Evolutionary conservation across 2,888 invertebrate species (phyloP).

Genomic region (Hypomecis atomaria): DNA sequence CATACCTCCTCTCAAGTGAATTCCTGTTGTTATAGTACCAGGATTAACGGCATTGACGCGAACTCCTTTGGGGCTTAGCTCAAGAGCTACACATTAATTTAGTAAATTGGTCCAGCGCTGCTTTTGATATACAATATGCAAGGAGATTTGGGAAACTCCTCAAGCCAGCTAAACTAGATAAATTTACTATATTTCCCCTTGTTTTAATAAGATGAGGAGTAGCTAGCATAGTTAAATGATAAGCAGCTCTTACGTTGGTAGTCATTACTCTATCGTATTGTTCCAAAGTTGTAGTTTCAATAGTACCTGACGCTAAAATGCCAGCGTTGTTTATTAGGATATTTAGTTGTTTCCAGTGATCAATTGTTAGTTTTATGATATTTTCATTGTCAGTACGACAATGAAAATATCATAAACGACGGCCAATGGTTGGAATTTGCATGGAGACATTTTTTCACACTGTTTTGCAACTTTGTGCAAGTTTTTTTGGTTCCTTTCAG

Average conservation of each 20-base stretch:
- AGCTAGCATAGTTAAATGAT: constrained; percentile 90
- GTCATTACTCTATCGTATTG: constrained; percentile 94
- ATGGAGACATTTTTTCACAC: constrained; percentile 68
- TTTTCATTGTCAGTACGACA: constrained; percentile 86
- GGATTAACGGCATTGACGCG: constrained; percentile 95
- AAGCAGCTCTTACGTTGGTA: constrained; percentile 90
- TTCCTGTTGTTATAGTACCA: constrained; percentile 92
- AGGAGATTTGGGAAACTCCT: constrained; percentile 92
- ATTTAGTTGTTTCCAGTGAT: constrained; percentile 87
- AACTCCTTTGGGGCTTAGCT: constrained; percentile 89
- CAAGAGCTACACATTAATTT: constrained; percentile 93
- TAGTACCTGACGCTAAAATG: constrained; percentile 87
- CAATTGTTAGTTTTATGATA: constrained; percentile 86
- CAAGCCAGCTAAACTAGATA: constrained; percentile 94
- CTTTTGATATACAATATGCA: constrained; percentile 94
- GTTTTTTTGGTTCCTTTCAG: constrained; percentile 87
- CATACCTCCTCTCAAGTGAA: constrained; percentile 86
- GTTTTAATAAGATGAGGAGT: constrained; percentile 90
- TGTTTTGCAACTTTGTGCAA: constrained; percentile 84
- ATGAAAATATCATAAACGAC: too few relatives aligned
- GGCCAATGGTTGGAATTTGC: constrained; percentile 70
- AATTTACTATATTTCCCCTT: constrained; percentile 94
- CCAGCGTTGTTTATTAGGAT: constrained; percentile 94
- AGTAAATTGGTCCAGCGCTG: constrained; percentile 96
- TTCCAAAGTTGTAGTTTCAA: constrained; percentile 90